Percentiles rank a stretch among this genome's conserved stretches.
Evolutionary conservation across 23 tunicate genomes (phyloP).

Genomic region (Botrylloides violaceus): DNA sequence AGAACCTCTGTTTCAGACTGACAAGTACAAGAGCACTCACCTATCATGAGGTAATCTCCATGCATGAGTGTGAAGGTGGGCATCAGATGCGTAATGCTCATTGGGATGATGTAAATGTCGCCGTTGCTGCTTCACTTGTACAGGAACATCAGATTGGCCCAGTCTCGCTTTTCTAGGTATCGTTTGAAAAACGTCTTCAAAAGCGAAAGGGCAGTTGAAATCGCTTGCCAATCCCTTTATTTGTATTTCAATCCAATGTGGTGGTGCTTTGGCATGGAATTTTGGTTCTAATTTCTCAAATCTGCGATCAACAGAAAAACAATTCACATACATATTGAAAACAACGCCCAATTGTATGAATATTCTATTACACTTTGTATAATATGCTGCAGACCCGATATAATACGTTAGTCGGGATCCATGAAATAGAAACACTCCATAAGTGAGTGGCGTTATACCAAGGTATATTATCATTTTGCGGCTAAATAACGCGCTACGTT

Average conservation of each 20-base stretch:
- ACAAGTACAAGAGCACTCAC: neutral
- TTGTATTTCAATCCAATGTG: conserved; percentile 13
- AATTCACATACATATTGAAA: no score
- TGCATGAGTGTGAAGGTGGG: neutral
- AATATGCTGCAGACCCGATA: no score
- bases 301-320: neutral
- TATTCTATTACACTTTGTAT: no score
- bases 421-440: no score
- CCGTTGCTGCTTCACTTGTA: conserved; percentile 5
- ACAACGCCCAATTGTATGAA: no score
- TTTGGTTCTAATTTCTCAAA: conserved; percentile 8
- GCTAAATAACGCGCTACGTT: no score
- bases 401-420: no score
- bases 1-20: no score
- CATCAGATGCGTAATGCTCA: conserved; percentile 17
- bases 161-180: neutral
- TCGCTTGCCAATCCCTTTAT: neutral
- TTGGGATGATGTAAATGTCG: conserved; percentile 19
- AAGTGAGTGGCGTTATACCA: no score
- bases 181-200: neutral
- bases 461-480: no score
- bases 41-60: conserved; percentile 15
- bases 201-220: neutral
- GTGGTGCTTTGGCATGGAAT: conserved; percentile 21
- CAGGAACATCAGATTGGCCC: neutral